A percentile compares a stretch with the other conserved stretches of the same genome.
Conservation (phyloP, 2,888 invertebrate species). For the Folsomia manolachei region DNA sequence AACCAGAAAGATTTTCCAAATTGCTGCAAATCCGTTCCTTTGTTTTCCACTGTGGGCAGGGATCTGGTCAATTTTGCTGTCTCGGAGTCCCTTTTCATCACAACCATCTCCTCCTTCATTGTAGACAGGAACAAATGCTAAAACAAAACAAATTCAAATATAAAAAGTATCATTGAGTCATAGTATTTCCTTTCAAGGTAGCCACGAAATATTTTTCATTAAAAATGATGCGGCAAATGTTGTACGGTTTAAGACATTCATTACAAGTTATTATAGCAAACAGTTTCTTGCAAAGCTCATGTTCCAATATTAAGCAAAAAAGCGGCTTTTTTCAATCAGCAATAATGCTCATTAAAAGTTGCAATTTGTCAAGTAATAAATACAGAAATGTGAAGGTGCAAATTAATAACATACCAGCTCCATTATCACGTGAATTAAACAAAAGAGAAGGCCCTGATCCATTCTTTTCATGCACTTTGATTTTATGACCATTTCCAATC, state of each 20-base stretch:
- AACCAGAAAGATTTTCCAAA: constrained; percentile 49
- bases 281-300: no score
- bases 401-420: not conserved
- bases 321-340: no score
- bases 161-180: not conserved
- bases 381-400: no score
- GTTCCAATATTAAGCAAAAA: not conserved
- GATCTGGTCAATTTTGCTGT: constrained; percentile 44
- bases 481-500: no score
- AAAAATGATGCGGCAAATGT: no score
- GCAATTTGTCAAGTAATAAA: no score
- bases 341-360: no score
- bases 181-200: not conserved
- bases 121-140: constrained; percentile 47
- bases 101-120: constrained; percentile 31
- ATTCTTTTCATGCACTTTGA: no score
- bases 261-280: no score
- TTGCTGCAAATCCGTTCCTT: constrained; percentile 40
- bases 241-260: not conserved
- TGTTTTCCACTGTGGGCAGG: constrained; percentile 22
- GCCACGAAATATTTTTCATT: no score
- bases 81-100: constrained; percentile 42
- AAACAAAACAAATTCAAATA: no score
- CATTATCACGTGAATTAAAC: not conserved
- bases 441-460: not conserved